A percentile compares a stretch with the other conserved stretches of the same genome.
Evolutionary conservation across 2,113 vertebrate genomes (phyloP).

Genomic region (Ivindomyrus marchei): DNA sequence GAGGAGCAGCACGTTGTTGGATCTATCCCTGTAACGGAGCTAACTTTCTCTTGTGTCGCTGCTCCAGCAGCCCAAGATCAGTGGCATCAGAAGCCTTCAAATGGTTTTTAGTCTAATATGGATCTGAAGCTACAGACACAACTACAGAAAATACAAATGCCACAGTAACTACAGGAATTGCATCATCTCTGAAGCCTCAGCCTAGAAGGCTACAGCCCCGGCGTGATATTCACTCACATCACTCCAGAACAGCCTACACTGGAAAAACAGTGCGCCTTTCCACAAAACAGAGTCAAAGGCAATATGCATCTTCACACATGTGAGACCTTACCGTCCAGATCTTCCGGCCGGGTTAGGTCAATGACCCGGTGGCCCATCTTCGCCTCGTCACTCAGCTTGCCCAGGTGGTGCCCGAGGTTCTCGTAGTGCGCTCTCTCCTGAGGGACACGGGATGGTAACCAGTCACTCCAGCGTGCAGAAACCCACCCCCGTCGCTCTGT

Average conservation of each 20-base stretch:
- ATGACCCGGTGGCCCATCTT: conserved; percentile 95
- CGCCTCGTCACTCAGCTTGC: conserved; percentile 85
- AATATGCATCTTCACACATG: background rate
- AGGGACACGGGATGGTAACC: conserved; percentile 26
- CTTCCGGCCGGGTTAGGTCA: conserved; percentile 94
- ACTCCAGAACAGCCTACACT: background rate
- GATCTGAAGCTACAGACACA: background rate
- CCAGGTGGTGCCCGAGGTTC: conserved; percentile 80
- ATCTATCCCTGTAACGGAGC: conserved; percentile 53
- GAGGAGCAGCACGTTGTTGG: conserved; percentile 53
- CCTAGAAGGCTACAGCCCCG: background rate
- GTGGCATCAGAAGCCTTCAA: background rate
- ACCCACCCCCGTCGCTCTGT: background rate
- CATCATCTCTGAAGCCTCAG: background rate
- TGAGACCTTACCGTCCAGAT: conserved; percentile 83
- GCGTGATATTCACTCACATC: background rate
- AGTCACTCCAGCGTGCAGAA: background rate
- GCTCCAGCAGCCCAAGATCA: conserved; percentile 61
- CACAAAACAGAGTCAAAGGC: background rate
- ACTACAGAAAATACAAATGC: background rate
- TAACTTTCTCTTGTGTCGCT: conserved; percentile 51
- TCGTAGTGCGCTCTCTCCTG: conserved; percentile 94
- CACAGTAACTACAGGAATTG: background rate
- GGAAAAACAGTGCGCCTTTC: background rate
- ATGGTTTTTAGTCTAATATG: conserved; percentile 20